Evolutionary conservation across 2,888 invertebrate genomes (phyloP).

Genomic region (Drosophila diplacantha): DNA sequence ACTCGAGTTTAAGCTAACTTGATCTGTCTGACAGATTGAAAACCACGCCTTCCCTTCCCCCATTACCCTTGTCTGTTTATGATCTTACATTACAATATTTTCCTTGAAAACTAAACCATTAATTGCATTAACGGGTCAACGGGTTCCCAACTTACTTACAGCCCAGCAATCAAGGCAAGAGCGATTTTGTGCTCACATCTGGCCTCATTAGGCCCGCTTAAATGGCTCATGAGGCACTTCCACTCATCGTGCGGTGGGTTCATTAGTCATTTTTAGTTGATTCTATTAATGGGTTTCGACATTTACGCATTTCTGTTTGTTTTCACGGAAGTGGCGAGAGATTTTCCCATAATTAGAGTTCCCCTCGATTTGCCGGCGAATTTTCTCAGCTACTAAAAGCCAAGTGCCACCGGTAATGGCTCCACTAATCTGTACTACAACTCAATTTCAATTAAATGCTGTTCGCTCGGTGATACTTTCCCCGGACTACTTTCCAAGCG

Average conservation of each 20-base stretch:
- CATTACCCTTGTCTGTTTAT: neutral
- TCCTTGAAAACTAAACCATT: neutral
- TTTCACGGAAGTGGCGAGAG: constrained; percentile 58
- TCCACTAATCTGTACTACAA: constrained; percentile 56
- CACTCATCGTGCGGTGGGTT: constrained; percentile 44
- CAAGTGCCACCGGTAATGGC: constrained; percentile 67
- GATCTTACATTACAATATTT: neutral
- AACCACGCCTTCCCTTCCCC: neutral
- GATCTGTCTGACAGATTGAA: too few species aligned
- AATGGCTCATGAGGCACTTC: constrained; percentile 28
- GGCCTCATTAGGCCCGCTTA: constrained; percentile 29
- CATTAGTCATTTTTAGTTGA: constrained; percentile 70
- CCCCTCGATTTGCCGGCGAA: constrained; percentile 57
- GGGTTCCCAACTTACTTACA: constrained; percentile 10
- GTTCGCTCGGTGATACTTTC: constrained; percentile 57
- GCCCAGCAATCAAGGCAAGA: constrained; percentile 10
- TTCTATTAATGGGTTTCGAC: constrained; percentile 70
- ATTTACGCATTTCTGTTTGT: constrained; percentile 59
- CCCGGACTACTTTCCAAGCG: constrained; percentile 60
- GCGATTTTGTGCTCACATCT: constrained; percentile 18
- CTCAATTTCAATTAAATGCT: constrained; percentile 63
- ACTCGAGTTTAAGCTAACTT: too few species aligned
- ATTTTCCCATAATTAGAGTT: constrained; percentile 71
- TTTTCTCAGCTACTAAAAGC: constrained; percentile 68
- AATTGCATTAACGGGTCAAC: constrained; percentile 16